Evolutionary conservation across 1,140 invertebrate genomes (phyloP), one percentile per base, ranked within the genome.

Genomic region (Nasonia longicornis): DNA sequence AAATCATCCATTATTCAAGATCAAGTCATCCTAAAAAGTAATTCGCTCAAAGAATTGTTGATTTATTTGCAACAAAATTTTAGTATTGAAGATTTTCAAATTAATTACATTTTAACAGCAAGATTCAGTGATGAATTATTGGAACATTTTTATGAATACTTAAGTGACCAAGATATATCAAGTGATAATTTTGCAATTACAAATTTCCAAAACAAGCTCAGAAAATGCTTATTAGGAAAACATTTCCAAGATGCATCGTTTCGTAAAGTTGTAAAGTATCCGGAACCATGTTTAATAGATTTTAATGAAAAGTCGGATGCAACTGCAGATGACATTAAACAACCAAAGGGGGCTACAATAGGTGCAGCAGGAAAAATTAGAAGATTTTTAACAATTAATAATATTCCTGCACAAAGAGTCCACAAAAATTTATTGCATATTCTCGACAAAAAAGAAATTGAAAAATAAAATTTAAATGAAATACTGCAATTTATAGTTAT

Each of bases 61-160:
- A 58, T n/a, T 29, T 75, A 58, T 75, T 63, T 75, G 31, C 22
- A 75, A 75, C 14, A 58, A 63, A 29, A 26, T 7, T 75, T 75
- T 45, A 75, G 73, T 35, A 75, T 35, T 31, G 38, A 75, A 75
- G 73, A 75, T 31, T 75, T 75, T 63, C 73, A n/a, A 58, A 75
- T 75, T 14, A 58, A 75, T 2, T 75, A 75, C 52, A 63, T 75
- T 31, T 75, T 75, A 10, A 75, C 73, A 31, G 6, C 29, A 63
- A 4, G 52, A 22, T 63, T 75, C 4, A 75, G 26, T 20, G 35
- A 14, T 31, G 73, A 75, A 31, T 63, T 29, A 20, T 63, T 63
- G 12, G 52, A 63, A 58, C 58, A 75, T 63, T 14, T 75, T n/a
- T 29, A 63, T 63, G 26, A 22, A 31, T 75, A 75, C 29, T 10